Conservation (phyloP, 2,888 invertebrate species). For the Heliconius aoede region DNA sequence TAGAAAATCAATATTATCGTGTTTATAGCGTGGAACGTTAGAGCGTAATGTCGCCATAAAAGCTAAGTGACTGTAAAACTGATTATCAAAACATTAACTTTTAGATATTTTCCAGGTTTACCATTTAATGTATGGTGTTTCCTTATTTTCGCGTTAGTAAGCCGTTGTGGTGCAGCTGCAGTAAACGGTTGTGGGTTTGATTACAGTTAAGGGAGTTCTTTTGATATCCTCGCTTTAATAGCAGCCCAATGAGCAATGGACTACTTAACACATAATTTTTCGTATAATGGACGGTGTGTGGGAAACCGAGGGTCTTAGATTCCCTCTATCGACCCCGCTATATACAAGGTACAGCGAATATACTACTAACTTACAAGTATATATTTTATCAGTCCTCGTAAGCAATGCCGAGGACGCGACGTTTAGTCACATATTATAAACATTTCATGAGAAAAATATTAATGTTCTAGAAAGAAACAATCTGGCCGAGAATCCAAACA, state of each 20-base stretch:
- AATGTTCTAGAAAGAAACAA: too few relatives aligned
- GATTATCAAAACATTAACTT: slow-evolving; percentile 35
- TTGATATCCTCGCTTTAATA: not conserved
- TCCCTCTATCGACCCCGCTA: not conserved
- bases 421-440: not conserved
- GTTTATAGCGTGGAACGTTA: slow-evolving; percentile 41
- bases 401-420: not conserved
- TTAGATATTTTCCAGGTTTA: slow-evolving; percentile 23
- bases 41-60: slow-evolving; percentile 40
- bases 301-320: not conserved
- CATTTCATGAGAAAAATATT: not conserved
- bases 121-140: slow-evolving; percentile 11
- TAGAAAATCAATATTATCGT: slow-evolving; percentile 40
- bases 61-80: slow-evolving; percentile 43
- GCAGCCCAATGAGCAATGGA: not conserved
- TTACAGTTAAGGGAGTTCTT: not conserved
- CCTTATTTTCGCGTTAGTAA: not conserved
- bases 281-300: not conserved
- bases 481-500: too few relatives aligned
- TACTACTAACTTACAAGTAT: too few relatives aligned
- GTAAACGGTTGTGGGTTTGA: not conserved
- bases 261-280: not conserved
- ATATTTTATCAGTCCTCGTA: not conserved
- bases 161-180: not conserved
- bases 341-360: not conserved